Percentiles rank a stretch among this genome's conserved stretches.
These are phyloP conservation scores for Leptocoma aspasia DNA, from an alignment of 2,113 vertebrate species.

Conservation along the genomic window DNA sequence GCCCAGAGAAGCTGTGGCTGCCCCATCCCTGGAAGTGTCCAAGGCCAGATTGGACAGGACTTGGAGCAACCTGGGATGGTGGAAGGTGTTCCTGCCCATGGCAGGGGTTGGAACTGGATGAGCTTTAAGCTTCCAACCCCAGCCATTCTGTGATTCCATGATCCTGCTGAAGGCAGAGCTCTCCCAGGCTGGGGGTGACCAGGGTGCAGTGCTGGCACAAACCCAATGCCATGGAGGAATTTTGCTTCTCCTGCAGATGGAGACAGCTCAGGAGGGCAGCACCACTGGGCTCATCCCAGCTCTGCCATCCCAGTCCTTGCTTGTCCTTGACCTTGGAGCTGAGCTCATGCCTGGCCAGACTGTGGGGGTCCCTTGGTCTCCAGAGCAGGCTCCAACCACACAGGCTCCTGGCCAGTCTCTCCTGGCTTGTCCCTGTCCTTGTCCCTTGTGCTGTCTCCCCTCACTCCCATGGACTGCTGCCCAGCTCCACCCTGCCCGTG, in stretches of 20 bases:
- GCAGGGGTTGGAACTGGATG: background rate
- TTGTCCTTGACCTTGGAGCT: background rate
- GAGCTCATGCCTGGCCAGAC: background rate
- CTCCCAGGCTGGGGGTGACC: background rate
- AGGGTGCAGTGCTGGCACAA: background rate
- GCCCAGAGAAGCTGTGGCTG: background rate
- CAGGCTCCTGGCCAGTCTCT: rapidly evolving
- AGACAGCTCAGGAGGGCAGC: background rate
- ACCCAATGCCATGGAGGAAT: background rate
- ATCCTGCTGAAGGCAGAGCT: background rate
- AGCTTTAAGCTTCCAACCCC: background rate
- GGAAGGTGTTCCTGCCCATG: background rate
- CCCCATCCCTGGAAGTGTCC: background rate
- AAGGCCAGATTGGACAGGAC: background rate
- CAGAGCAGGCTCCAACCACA: background rate
- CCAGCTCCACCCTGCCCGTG: background rate
- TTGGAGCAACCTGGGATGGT: background rate
- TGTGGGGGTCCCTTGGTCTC: rapidly evolving
- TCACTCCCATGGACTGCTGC: rapidly evolving
- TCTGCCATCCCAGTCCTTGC: background rate
- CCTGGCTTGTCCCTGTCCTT: background rate
- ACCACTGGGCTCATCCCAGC: background rate
- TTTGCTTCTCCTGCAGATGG: background rate
- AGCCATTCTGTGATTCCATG: background rate
- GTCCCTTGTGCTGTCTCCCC: background rate